A percentile compares a stretch with the other conserved stretches of the same genome.
phyloP scores from a whole-genome alignment of 2,113 vertebrate genomes.

The Zosterops hypoxanthus region DNA sequence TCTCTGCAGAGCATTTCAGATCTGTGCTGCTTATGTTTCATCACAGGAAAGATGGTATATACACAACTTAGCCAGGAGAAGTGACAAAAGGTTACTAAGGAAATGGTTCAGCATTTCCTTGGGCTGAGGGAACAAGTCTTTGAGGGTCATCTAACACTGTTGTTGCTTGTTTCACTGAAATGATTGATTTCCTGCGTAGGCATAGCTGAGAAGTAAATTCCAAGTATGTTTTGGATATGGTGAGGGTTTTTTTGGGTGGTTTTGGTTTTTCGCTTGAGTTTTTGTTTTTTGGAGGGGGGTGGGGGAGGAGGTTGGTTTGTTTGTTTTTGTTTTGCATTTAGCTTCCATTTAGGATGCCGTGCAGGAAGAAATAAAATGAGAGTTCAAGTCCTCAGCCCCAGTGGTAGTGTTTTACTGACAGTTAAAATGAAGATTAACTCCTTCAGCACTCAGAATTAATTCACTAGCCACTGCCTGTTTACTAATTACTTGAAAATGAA shows the following conservation, averaged over 20 bases:
- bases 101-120: constrained; percentile 8
- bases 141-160: not conserved
- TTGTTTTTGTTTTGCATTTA: not conserved
- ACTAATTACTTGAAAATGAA: not conserved
- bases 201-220: not conserved
- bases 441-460: not conserved
- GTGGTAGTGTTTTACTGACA: not conserved
- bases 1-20: not conserved
- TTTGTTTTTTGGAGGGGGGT: too few species aligned
- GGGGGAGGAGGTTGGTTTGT: not conserved
- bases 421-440: not conserved
- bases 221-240: not conserved
- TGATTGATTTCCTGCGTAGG: not conserved
- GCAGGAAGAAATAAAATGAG: fast-evolving
- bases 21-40: not conserved
- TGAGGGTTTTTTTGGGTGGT: not conserved
- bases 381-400: not conserved
- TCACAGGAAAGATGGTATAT: not conserved
- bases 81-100: not conserved
- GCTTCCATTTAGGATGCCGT: not conserved
- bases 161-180: not conserved
- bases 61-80: not conserved
- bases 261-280: not conserved
- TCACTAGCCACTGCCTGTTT: not conserved
- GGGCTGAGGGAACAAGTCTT: not conserved